Evolutionary conservation across 2,888 invertebrate species (phyloP).

Genomic region (Neoascia interrupta): DNA sequence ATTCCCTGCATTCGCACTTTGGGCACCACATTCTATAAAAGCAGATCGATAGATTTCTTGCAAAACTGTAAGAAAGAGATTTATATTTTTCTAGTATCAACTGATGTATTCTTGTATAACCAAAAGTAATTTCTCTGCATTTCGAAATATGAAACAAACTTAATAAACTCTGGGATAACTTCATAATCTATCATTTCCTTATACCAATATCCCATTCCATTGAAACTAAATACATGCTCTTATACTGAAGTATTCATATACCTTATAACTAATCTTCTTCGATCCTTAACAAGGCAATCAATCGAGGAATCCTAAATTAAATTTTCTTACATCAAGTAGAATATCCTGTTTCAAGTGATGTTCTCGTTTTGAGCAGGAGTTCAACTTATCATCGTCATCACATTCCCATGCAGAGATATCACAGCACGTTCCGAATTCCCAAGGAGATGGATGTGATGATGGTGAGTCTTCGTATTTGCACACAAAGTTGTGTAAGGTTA

Average conservation of each 20-base stretch:
- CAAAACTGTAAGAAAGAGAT: no score
- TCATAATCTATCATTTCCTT: not conserved
- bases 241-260: no score
- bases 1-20: no score
- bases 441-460: not conserved
- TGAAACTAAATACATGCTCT: no score
- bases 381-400: slow-evolving; percentile 29
- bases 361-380: slow-evolving; percentile 43
- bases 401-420: slow-evolving; percentile 24
- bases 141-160: no score
- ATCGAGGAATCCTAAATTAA: slow-evolving; percentile 45
- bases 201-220: slow-evolving; percentile 6
- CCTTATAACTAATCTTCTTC: slow-evolving; percentile 7
- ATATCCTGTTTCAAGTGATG: slow-evolving; percentile 54
- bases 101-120: no score
- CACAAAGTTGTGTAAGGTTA: slow-evolving; percentile 35
- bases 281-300: slow-evolving; percentile 53
- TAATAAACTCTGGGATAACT: no score
- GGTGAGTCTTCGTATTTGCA: not conserved
- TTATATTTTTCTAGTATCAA: no score
- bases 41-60: no score
- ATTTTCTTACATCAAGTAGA: slow-evolving; percentile 44
- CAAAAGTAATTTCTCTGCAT: no score
- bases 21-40: no score
- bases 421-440: slow-evolving; percentile 21